Evolutionary conservation across 2,113 vertebrate genomes (phyloP), one percentile per base, ranked within the genome.

Genomic region (Centropristis striata): DNA sequence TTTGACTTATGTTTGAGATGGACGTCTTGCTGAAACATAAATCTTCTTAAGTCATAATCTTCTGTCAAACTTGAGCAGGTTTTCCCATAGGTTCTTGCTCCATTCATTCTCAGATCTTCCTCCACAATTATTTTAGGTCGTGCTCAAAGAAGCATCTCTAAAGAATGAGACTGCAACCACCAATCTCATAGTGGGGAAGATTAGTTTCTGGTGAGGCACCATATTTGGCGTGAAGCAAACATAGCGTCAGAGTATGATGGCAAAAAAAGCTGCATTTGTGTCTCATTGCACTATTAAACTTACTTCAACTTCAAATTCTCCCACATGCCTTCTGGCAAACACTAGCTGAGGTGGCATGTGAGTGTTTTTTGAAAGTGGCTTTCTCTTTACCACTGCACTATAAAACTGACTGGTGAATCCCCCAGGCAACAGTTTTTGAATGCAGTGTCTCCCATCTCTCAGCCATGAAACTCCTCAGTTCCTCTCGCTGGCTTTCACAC

Each of bases 401-500:
- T 84, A 64, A 85, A 84, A 84, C 60, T 46, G 64, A 65, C 75
- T 84, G 58, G 57, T 84, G 63, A 90, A 76, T 85, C 77, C 86
- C 58, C 61, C 32, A 12, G 81, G 75, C 72, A 73, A 68, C 74
- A 71, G 55, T 77, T 80, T 41, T 79, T 82, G 37, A 85, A 55
- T 32, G 44, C 57, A 50, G 21, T 65, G 60, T 75, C 74, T 84
- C 37, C 79, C 51, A 66, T 83, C 42, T 85, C 49, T 78, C 49
- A 66, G 71, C 64, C 55, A 16, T 63, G 44, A 69, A 68, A 61
- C 36, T 27, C 32, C 32, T 50, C 28, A 28, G 53, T 72, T 71
- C 78, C 41, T 84, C 57, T 69, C 12, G 8, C 14, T 84, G 78
- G 75, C 63, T 23, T 36, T 76, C 64, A 74, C 23, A 7, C 67